Percentiles rank a stretch among this genome's conserved stretches.
Evolutionary conservation across 2,888 invertebrate genomes (phyloP).

Genomic region (Camptogramma bilineatum): DNA sequence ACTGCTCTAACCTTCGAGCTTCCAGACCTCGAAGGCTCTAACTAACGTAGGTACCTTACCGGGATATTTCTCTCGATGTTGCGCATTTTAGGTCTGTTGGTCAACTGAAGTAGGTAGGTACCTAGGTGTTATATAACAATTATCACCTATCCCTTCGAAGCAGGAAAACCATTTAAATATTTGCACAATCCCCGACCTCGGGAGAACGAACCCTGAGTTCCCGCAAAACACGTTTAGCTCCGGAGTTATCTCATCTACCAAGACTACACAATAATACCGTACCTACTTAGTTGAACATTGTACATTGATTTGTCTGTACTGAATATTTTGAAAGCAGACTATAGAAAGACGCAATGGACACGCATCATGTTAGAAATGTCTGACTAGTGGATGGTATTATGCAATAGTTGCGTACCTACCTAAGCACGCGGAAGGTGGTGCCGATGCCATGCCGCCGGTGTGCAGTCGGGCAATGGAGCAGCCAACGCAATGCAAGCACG

Average conservation of each 20-base stretch:
- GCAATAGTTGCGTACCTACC: constrained; percentile 76
- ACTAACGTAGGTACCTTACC: no score
- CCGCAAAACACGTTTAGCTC: constrained; percentile 73
- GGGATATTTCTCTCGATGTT: no score
- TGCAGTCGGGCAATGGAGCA: constrained; percentile 80
- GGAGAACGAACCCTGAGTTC: constrained; percentile 65
- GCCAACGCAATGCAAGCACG: constrained; percentile 64
- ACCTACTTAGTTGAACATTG: constrained; percentile 35
- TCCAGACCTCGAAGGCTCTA: no score
- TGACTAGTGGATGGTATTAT: constrained; percentile 49
- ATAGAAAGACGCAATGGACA: constrained; percentile 31
- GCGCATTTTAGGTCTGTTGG: no score
- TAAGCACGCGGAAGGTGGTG: constrained; percentile 77
- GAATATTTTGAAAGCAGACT: neutral
- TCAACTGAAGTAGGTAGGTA: constrained; percentile 7
- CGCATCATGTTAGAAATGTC: constrained; percentile 40
- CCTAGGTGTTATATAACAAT: constrained; percentile 49
- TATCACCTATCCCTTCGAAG: constrained; percentile 48
- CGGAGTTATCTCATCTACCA: constrained; percentile 50
- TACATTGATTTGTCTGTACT: constrained; percentile 44
- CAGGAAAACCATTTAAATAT: constrained; percentile 76
- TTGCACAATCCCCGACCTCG: constrained; percentile 76
- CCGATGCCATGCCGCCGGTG: no score
- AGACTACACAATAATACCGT: constrained; percentile 35
- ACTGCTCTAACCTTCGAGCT: no score